Conservation (phyloP, 2,113 vertebrate genomes). For the Sinocyclocheilus anshuiensis region DNA sequence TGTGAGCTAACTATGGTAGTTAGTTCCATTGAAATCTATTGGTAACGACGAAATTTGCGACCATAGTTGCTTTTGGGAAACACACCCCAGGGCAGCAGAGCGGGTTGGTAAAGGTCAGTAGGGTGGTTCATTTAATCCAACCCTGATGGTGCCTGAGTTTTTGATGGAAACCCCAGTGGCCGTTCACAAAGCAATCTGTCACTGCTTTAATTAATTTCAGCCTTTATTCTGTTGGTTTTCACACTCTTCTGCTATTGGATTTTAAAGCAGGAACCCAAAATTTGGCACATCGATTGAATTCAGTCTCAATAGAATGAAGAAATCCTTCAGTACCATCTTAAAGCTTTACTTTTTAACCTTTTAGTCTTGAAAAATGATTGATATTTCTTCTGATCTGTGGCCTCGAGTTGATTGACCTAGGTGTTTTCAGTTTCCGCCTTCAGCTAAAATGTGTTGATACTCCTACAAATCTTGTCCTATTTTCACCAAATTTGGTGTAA, state of each 20-base stretch:
- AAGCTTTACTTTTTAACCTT: not conserved
- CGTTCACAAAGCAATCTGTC: constrained; percentile 8
- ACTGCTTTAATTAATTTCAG: not conserved
- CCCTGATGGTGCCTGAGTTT: constrained; percentile 71
- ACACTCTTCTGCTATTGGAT: not conserved
- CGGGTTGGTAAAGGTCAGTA: constrained; percentile 56
- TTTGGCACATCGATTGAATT: not conserved
- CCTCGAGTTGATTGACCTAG: not conserved
- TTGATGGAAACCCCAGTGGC: constrained; percentile 7
- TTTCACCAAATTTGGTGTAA: not conserved
- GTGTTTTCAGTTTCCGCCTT: not conserved
- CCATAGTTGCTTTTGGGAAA: too few species aligned
- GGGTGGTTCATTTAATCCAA: constrained; percentile 72
- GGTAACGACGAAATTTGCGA: too few species aligned
- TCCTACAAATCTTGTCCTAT: not conserved
- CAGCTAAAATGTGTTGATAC: not conserved
- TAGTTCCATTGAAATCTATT: too few species aligned
- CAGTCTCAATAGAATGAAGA: not conserved
- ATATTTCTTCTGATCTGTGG: not conserved
- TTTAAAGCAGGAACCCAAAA: not conserved
- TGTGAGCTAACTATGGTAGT: too few species aligned
- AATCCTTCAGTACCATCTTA: not conserved
- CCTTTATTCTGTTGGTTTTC: not conserved
- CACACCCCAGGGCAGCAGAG: not conserved
- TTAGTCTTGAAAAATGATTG: not conserved